A percentile compares a stretch with the other conserved stretches of the same genome.
These are phyloP conservation scores for Halcyon chelicuti DNA, from an alignment of 2,797 vertebrate species.

Conservation along the genomic window DNA sequence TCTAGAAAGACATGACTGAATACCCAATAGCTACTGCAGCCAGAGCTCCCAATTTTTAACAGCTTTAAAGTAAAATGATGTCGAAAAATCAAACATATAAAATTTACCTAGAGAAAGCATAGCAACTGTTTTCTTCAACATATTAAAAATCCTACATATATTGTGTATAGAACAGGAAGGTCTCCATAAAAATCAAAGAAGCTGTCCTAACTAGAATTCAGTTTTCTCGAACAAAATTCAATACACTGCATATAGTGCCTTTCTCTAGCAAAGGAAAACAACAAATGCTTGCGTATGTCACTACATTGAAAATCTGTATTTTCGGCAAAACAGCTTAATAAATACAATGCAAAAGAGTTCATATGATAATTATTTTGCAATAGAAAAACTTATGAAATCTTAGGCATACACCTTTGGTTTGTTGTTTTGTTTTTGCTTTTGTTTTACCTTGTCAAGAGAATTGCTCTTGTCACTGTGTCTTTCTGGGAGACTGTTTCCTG, in stretches of 20 bases:
- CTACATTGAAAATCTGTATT: not conserved
- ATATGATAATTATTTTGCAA: not conserved
- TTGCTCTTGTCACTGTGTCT: constrained; percentile 90
- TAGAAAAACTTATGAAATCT: not conserved
- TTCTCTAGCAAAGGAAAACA: not conserved
- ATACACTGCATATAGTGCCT: not conserved
- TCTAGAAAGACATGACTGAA: not conserved
- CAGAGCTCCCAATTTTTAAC: constrained; percentile 5
- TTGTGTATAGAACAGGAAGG: not conserved
- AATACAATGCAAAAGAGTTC: not conserved
- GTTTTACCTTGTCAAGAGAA: constrained; percentile 92
- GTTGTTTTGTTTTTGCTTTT: not conserved
- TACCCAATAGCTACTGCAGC: not conserved
- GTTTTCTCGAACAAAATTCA: not conserved
- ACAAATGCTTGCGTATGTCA: not conserved
- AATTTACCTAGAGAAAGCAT: not conserved
- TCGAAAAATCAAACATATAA: not conserved
- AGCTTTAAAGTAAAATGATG: not conserved
- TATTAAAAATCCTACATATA: not conserved
- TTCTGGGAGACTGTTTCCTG: constrained; percentile 91
- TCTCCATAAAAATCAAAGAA: not conserved
- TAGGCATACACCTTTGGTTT: not conserved
- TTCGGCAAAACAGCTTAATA: not conserved
- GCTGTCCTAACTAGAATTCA: not conserved
- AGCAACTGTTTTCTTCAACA: not conserved